Base-by-base conservation (phyloP, 2,797 vertebrate species). In the Cetoscarus ocellatus region DNA sequence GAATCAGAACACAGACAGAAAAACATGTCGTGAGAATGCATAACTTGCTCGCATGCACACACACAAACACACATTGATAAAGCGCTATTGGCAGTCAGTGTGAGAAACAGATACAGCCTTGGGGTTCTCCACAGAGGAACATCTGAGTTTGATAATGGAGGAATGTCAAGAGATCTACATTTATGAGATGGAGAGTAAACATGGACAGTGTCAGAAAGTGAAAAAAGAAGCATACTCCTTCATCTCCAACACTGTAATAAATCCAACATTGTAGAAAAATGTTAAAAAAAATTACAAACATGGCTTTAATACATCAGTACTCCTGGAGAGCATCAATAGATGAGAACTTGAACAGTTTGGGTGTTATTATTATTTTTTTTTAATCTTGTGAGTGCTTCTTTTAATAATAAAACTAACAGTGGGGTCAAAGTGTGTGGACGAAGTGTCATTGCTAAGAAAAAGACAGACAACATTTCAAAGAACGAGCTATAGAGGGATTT, bases 71-170 rank as follows among this genome's bases (percentile, higher is more conserved):
- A 49, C 43, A 34, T 10, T 10, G 55, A 61, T 40, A 48, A 39
- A 57, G 65, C n/a, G 10, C 14, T 49, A 10, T 53, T 61, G 0
- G 5, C 34, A 71, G 60, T 48, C 10, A 58, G 53, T 77, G 58
- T 70, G 70, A 57, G 69, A 67, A 78, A 61, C 56, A 67, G 53
- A 81, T 77, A 71, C 58, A 64, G 54, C 67, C 53, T 7, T 10
- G 2, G 13, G 61, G 73, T 51, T 50, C 38, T 70, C 47, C 0
- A 6, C 48, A 61, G 56, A 77, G 63, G 50, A 82, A 73, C 80
- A 88, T 86, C 70, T 85, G 83, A 86, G 58, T 83, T 49, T 80
- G 80, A 88, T 84, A 76, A 84, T 15, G 7, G 38, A 79, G 67
- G 75, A 86, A 86, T 77, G 79, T 81, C 84, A 81, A 77, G 63